These are phyloP conservation scores for Eubasilissa splendida DNA, from an alignment of 2,888 invertebrate genomes.

Conservation along the genomic window DNA sequence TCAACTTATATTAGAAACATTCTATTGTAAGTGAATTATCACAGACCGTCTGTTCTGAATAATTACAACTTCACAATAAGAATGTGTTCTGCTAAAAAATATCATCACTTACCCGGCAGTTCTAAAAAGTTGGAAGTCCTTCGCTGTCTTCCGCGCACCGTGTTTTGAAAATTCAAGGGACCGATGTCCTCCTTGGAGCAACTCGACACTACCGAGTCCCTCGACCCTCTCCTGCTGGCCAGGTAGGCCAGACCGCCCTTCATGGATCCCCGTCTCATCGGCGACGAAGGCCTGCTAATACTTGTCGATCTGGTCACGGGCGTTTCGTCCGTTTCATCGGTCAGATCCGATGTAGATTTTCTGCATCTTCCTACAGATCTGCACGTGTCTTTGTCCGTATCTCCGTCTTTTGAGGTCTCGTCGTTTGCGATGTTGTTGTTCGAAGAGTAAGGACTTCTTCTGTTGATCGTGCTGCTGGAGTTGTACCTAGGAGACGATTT, in stretches of 20 bases:
- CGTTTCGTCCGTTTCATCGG: conserved; percentile 75
- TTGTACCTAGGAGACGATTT: conserved; percentile 67
- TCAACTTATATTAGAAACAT: too few relatives aligned
- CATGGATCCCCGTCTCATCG: conserved; percentile 79
- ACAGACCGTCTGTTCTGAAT: too few relatives aligned
- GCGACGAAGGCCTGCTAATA: conserved; percentile 76
- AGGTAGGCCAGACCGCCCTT: conserved; percentile 83
- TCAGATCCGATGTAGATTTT: conserved; percentile 85
- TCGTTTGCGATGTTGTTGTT: conserved; percentile 68
- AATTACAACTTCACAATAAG: too few relatives aligned
- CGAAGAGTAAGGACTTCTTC: conserved; percentile 70
- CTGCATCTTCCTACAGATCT: conserved; percentile 72
- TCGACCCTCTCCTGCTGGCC: conserved; percentile 88
- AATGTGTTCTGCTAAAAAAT: too few relatives aligned
- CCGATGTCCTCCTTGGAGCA: conserved; percentile 85
- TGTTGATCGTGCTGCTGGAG: conserved; percentile 69
- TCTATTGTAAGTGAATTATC: too few relatives aligned
- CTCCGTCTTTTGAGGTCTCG: conserved; percentile 66
- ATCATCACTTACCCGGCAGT: conserved; percentile 78
- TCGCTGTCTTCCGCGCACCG: conserved; percentile 83
- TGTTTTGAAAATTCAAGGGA: conserved; percentile 85
- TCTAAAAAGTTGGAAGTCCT: conserved; percentile 91
- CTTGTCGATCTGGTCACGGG: conserved; percentile 76
- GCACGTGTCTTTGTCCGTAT: conserved; percentile 69
- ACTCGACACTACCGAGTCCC: conserved; percentile 81